These are phyloP conservation scores for Lordiphosa fenestrarum DNA, from an alignment of 2,888 invertebrate genomes.

Conservation along the genomic window DNA sequence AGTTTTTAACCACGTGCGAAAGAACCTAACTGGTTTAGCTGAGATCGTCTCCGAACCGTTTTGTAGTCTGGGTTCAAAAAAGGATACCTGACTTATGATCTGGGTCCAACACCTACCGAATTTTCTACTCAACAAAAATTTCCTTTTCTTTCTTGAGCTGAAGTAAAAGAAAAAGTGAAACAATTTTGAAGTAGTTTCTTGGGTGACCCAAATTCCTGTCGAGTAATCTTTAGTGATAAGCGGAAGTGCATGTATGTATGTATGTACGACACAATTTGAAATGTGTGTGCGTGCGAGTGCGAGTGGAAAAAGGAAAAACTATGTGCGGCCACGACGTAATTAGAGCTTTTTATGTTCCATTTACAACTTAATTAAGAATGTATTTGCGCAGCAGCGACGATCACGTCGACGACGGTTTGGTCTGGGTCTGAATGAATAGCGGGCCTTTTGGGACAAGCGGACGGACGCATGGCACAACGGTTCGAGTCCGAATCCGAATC, in stretches of 20 bases:
- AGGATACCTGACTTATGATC: too few relatives aligned
- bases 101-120: too few relatives aligned
- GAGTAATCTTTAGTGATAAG: conserved; percentile 26
- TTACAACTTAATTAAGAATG: conserved; percentile 71
- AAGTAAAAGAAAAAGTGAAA: too few relatives aligned
- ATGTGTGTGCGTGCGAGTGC: conserved; percentile 3
- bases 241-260: conserved; percentile 13
- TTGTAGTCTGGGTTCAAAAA: too few relatives aligned
- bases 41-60: too few relatives aligned
- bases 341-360: conserved; percentile 66
- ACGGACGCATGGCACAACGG: background rate
- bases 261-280: conserved; percentile 16
- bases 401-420: conserved; percentile 11
- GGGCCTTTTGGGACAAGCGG: background rate
- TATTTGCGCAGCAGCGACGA: conserved; percentile 60
- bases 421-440: conserved; percentile 20
- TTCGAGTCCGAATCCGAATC: too few relatives aligned
- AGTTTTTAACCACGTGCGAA: too few relatives aligned
- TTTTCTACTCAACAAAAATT: too few relatives aligned
- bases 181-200: too few relatives aligned
- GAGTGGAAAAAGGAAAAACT: conserved; percentile 38
- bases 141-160: too few relatives aligned
- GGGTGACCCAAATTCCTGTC: conserved; percentile 18
- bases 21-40: too few relatives aligned
- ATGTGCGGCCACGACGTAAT: conserved; percentile 54